Base-by-base conservation (phyloP, 1,140 invertebrate genomes). In the Lepeophtheirus salmonis region DNA sequence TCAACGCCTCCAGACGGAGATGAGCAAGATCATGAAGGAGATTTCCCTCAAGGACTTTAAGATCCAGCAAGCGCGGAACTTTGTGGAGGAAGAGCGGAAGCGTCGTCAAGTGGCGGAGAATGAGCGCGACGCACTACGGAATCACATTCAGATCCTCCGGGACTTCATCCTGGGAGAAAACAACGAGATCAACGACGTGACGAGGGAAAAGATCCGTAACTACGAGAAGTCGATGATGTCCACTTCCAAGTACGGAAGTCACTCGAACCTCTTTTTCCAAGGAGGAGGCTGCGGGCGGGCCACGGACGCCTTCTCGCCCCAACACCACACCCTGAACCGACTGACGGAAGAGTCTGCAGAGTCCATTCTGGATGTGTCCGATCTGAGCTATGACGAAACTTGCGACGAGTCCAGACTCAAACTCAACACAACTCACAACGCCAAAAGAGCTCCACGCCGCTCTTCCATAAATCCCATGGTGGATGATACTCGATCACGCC, bases 31-130 rank as follows among this genome's bases (percentile, higher is more conserved):
- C 13, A 16, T 23, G 2, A 57, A 57, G 16, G 55, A 57, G 55
- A 14, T 48, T 14, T n/a, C 24, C 20, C 20, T 25, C 55, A 57
- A 57, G 55, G 55, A 57, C 23, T 21, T 26, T 23, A 57, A 57
- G 55, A 30, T 57, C 55, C 22, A 41, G 25, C 55, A 57, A n/a
- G 55, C 55, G 14, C 55, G 55, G 12, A 21, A 41, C 14, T 17
- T 57, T n/a, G 30, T 57, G 1, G 26, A 57, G 22, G 22, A 26
- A 12, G 55, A 57, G 22, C 22, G 22, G 16, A 21, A 25, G 14
- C n/a, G 26, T 3, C 55, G 55, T 14, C 10, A n/a, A 6, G 16
- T 14, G 16, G 26, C 26, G 13, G 55, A 57, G 26, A 16, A 25
- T 17, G 55, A 57, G 17, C 22, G 55, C 1, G 50, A 52, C 20